Conservation (phyloP, 2,113 vertebrate genomes). For the Spheniscus mendiculus region DNA sequence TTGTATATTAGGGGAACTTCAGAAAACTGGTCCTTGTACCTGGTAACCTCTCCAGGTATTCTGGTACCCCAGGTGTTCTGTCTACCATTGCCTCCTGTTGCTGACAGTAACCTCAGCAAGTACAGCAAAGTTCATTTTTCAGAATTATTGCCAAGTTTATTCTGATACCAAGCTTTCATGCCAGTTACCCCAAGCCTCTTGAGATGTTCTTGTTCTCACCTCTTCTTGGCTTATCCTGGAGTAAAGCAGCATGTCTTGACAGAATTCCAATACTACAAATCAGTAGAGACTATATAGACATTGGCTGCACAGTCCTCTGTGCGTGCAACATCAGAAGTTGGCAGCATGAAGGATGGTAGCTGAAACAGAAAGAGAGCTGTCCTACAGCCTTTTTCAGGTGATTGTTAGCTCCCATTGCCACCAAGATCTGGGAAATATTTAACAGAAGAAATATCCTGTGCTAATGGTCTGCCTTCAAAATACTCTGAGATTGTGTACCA, state of each 20-base stretch:
- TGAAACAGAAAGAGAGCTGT: too few relatives aligned
- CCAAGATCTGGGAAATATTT: background rate
- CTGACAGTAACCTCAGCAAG: background rate
- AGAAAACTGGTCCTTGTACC: background rate
- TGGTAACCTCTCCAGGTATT: background rate
- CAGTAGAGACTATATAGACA: fast-evolving
- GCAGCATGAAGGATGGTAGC: background rate
- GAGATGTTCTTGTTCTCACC: background rate
- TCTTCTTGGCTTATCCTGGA: background rate
- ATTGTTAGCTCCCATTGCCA: fast-evolving
- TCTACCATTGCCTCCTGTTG: background rate
- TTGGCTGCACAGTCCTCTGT: background rate
- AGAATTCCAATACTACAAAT: background rate
- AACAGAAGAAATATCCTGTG: background rate
- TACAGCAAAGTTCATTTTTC: background rate
- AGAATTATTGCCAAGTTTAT: background rate
- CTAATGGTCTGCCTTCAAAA: background rate
- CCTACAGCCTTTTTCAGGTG: background rate
- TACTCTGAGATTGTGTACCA: background rate
- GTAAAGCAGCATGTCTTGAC: background rate
- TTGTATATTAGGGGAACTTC: background rate
- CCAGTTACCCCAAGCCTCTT: background rate
- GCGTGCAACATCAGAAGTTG: background rate
- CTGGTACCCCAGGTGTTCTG: background rate
- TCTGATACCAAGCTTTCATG: background rate